phyloP scores from a whole-genome alignment of 2,888 invertebrate genomes.

The Caenorhabditis sp. region DNA sequence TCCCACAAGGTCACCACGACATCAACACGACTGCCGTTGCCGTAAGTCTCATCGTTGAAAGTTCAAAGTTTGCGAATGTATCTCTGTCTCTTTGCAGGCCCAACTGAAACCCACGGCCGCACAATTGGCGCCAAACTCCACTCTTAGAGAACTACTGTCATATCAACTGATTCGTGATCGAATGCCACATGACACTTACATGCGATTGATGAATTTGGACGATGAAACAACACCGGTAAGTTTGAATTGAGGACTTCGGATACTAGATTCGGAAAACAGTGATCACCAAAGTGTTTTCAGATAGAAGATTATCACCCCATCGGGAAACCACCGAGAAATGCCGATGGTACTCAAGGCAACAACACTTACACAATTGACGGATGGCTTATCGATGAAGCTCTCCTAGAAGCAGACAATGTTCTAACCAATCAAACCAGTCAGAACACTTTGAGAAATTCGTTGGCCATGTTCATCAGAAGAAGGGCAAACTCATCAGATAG shows the following conservation, averaged over 20 bases:
- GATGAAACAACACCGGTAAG: slow-evolving; percentile 53
- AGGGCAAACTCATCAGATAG: slow-evolving; percentile 31
- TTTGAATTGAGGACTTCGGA: slow-evolving; percentile 18
- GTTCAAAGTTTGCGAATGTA: slow-evolving; percentile 11
- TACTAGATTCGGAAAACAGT: neutral
- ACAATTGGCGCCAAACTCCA: slow-evolving; percentile 66
- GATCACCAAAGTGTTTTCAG: slow-evolving; percentile 27
- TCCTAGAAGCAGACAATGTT: slow-evolving; percentile 24
- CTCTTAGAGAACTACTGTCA: slow-evolving; percentile 66
- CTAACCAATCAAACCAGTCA: slow-evolving; percentile 33
- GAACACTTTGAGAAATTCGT: slow-evolving; percentile 34
- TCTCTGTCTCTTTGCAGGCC: slow-evolving; percentile 53
- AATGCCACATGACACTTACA: slow-evolving; percentile 60
- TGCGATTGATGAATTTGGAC: slow-evolving; percentile 55
- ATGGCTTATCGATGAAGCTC: slow-evolving; percentile 75
- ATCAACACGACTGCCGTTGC: slow-evolving; percentile 77
- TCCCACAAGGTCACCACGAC: slow-evolving; percentile 74
- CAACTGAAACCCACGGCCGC: slow-evolving; percentile 64
- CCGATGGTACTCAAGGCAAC: neutral
- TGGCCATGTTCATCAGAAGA: slow-evolving; percentile 45
- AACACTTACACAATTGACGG: slow-evolving; percentile 73
- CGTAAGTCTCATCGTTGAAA: slow-evolving; percentile 52
- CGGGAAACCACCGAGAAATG: neutral
- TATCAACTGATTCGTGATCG: slow-evolving; percentile 74
- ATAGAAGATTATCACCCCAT: slow-evolving; percentile 49